A percentile compares a stretch with the other conserved stretches of the same genome.
phyloP scores from a whole-genome alignment of 2,113 vertebrate species.

The Shinisaurus crocodilurus region DNA sequence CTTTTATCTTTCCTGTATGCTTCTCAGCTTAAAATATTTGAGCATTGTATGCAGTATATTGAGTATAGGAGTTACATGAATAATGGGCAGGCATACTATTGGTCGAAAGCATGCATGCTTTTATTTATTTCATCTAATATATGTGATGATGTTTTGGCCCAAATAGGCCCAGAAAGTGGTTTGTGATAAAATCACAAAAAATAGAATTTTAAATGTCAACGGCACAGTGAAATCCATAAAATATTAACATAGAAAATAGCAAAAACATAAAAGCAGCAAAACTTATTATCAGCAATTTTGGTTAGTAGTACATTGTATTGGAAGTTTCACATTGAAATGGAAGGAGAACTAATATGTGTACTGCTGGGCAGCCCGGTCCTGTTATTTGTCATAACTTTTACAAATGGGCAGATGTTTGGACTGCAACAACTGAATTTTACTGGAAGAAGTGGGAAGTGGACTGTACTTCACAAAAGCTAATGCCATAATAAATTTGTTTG shows the following conservation, averaged over 20 bases:
- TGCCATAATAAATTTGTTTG: too few species aligned
- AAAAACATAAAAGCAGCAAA: neutral
- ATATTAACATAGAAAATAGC: neutral
- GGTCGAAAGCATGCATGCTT: neutral
- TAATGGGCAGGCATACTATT: neutral
- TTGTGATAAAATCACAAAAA: neutral
- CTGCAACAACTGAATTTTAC: neutral
- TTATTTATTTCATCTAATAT: neutral
- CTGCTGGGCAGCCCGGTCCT: neutral
- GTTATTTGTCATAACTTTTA: neutral
- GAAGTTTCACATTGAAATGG: neutral
- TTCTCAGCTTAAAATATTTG: constrained; percentile 1
- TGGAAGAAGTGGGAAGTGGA: neutral
- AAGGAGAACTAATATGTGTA: neutral
- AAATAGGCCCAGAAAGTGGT: neutral
- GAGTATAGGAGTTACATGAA: neutral
- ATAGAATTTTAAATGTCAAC: neutral
- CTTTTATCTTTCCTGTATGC: neutral
- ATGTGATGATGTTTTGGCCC: neutral
- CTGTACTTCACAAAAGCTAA: too few species aligned
- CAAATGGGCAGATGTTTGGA: neutral
- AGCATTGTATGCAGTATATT: neutral
- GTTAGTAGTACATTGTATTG: neutral
- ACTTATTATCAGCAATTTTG: neutral
- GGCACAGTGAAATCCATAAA: neutral